These are phyloP conservation scores for Emys orbicularis DNA, from an alignment of 2,797 vertebrate species.

Conservation along the genomic window DNA sequence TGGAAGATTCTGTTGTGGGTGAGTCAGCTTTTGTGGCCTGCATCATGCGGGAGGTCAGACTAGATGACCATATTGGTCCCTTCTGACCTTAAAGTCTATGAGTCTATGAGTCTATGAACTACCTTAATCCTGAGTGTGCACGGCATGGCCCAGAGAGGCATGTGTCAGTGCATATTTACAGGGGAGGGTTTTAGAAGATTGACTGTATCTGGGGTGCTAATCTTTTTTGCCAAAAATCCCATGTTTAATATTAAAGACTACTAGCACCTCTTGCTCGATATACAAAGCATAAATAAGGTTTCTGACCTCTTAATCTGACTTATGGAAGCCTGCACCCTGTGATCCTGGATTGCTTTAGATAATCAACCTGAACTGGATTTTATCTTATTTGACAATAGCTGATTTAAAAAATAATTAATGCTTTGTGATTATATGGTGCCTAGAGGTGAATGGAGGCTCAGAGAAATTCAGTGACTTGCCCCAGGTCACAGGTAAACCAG, in stretches of 20 bases:
- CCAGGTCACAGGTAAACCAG: neutral
- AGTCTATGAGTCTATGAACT: too few relatives aligned
- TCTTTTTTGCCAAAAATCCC: neutral
- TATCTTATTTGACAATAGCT: neutral
- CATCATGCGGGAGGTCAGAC: too few relatives aligned
- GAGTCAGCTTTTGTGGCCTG: too few relatives aligned
- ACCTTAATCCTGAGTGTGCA: rapidly evolving
- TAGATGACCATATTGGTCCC: too few relatives aligned
- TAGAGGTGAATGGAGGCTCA: neutral
- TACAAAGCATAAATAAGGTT: neutral
- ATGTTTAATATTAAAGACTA: neutral
- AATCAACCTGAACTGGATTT: neutral
- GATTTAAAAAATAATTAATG: rapidly evolving
- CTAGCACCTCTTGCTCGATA: neutral
- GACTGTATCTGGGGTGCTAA: neutral
- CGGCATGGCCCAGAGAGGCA: rapidly evolving
- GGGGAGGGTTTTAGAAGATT: neutral
- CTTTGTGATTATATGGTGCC: conserved; percentile 21
- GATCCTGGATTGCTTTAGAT: neutral
- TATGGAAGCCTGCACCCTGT: neutral
- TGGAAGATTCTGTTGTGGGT: too few relatives aligned
- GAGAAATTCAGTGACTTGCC: neutral
- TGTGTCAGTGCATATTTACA: neutral
- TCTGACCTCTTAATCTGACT: neutral
- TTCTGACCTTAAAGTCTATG: too few relatives aligned